Base-by-base conservation (phyloP, 2,888 invertebrate genomes). In the Monochamus alternatus region DNA sequence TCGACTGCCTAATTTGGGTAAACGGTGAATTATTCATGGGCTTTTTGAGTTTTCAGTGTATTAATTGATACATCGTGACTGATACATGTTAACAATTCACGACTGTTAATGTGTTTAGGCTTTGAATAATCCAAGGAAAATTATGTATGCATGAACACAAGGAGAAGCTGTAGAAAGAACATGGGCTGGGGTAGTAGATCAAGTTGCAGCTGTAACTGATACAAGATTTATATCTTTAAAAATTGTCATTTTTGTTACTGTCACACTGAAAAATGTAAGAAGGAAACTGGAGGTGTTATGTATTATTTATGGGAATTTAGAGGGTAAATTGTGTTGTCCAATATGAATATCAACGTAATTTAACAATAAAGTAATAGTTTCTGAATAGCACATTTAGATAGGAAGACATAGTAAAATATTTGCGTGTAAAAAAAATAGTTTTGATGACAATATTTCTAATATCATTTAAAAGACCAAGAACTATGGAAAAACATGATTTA, bases 11-110 rank as follows among this genome's bases (percentile, higher is more conserved):
- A 71, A 71, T 71, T 71, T 71, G 71, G 32, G 51, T 63, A 55
- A 51, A 52, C 52, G 47, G 60, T 71, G 51, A 63, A 71, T 71
- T 70, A 70, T 70, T 70, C 71, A 71, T 63, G 44, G 43, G 63
- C 52, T 71, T 69, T 47, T 62, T 31, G 69, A 14, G 71, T 59
- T 63, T 71, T 71, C 63, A 63, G 32, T 63, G 52, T 38, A 62
- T 71, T 71, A 71, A 63, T 59, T 52, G 63, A 63, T 63, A 52
- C 31, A 38, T 38, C 32, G 52, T 22, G 14, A n/a, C 12, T 60
- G 60, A 60, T 60, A 52, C 10, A 66, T n/a, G 66, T 32, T 12
- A 52, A 66, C 51, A 66, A n/a, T n/a, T 30, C 12, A 22, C 22
- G 30, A 2, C 38, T 38, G 38, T 38, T 51, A 30, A 30, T 65